These are phyloP conservation scores for Hycleus cichorii DNA, from an alignment of 1,140 invertebrate genomes.

Conservation along the genomic window DNA sequence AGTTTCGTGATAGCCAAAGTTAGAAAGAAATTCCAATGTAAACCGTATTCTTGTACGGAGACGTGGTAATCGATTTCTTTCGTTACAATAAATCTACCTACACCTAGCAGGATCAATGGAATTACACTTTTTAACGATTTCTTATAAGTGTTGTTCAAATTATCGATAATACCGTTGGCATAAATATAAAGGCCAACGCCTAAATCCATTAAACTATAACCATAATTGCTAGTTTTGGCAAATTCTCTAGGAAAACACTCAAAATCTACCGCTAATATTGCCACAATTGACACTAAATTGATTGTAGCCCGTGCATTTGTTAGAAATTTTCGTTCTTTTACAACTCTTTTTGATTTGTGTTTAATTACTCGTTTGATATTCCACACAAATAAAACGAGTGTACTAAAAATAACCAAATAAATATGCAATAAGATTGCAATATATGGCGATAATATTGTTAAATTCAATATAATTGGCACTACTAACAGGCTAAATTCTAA, in stretches of 20 bases:
- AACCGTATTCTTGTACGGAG: constrained; percentile 85
- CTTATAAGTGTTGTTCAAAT: constrained; percentile 34
- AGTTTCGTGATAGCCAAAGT: constrained; percentile 80
- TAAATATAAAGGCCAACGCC: constrained; percentile 87
- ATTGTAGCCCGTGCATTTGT: constrained; percentile 62
- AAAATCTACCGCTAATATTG: constrained; percentile 92
- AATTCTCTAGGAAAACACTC: constrained; percentile 72
- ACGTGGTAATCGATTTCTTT: constrained; percentile 71
- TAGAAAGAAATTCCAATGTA: constrained; percentile 97
- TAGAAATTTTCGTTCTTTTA: constrained; percentile 42
- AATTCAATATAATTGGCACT: constrained; percentile 23
- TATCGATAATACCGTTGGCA: constrained; percentile 71
- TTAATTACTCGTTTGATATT: neutral
- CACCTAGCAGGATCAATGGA: constrained; percentile 62
- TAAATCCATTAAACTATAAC: constrained; percentile 89
- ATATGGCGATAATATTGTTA: constrained; percentile 27
- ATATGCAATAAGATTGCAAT: neutral
- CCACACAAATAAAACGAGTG: neutral
- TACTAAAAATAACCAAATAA: neutral
- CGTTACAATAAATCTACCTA: constrained; percentile 57
- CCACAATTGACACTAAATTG: constrained; percentile 68
- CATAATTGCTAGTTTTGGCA: constrained; percentile 80
- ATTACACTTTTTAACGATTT: constrained; percentile 40
- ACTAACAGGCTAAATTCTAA: constrained; percentile 25
- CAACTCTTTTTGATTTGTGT: neutral